Base-by-base conservation (phyloP, 2,888 invertebrate genomes). In the Hoplodrina ambigua region DNA sequence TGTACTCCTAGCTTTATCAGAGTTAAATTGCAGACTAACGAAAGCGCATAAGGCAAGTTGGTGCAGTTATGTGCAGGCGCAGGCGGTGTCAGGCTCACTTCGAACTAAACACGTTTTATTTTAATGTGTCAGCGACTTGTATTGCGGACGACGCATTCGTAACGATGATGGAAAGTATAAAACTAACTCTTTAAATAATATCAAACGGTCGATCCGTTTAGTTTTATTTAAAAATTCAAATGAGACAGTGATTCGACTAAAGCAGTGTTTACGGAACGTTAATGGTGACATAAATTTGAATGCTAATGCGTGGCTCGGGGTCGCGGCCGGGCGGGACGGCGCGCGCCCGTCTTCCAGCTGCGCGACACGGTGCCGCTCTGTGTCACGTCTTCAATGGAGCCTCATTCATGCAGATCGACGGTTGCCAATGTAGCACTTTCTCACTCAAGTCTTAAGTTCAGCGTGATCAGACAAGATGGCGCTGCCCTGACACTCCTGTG, bases 271-370 rank as follows among this genome's bases (percentile, higher is more conserved):
- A 88, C 85, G 84, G 76, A 82, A 74, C 82, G 83, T 82, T 85
- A 83, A 85, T 86, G 83, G 83, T 78, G 83, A 86, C 88, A 88
- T 89, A 83, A 83, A 88, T 88, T 89, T 84, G 80, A 88, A 89
- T 88, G 74, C 77, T 84, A 89, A 89, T 87, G 84, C 69, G 76
- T 63, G 65, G 69, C 67, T 58, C 80, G 82, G 83, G 79, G 83
- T 82, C 82, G 76, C 69, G 68, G 49, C 63, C 49, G 56, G 3
- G 13, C 55, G 25, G 5, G 49, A 25, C 25, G 25, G 30, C 44
- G 17, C 2, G 30, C 52, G n/a, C 4, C 19, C 33, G 78, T 50
- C 13, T 72, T 72, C 72, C 69, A 66, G 41, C 69, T 55, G 13
- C 41, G 44, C 50, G 58, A 52, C 65, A 49, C 75, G 2, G 60